Conservation (phyloP, 2,797 vertebrate species). For the Bradypus variegatus region DNA sequence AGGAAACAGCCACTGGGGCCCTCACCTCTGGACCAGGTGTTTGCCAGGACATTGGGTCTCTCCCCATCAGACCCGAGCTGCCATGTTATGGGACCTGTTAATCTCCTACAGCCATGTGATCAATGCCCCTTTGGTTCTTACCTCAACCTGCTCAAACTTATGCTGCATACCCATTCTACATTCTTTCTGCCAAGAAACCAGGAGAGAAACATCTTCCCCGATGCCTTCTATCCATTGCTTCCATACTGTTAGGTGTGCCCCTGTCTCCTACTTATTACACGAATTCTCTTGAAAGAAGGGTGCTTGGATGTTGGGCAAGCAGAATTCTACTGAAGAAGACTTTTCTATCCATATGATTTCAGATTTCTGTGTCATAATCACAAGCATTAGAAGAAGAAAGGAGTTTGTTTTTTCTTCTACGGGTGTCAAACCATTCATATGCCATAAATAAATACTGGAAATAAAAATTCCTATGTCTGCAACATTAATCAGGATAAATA, state of each 20-base stretch:
- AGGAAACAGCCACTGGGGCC: not conserved
- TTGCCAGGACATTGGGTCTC: not conserved
- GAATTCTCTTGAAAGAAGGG: not conserved
- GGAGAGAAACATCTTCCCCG: not conserved
- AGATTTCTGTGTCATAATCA: constrained; percentile 39
- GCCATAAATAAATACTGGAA: too few relatives aligned
- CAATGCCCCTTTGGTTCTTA: not conserved
- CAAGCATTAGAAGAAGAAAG: not conserved
- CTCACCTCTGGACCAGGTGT: not conserved
- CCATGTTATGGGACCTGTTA: not conserved
- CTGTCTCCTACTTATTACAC: not conserved
- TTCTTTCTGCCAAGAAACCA: not conserved
- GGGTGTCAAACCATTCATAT: too few relatives aligned
- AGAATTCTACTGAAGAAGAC: not conserved
- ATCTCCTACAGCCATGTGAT: not conserved
- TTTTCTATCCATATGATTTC: not conserved
- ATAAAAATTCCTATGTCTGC: too few relatives aligned
- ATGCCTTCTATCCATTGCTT: not conserved
- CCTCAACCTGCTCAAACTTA: not conserved
- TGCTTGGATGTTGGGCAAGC: too few relatives aligned
- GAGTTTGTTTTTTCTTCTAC: too few relatives aligned
- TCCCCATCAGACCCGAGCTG: not conserved
- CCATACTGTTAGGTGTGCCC: fast-evolving
- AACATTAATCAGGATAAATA: too few relatives aligned
- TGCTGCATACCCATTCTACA: too few relatives aligned